Conservation (phyloP, 1,140 invertebrate genomes). For the Cydia pomonella region DNA sequence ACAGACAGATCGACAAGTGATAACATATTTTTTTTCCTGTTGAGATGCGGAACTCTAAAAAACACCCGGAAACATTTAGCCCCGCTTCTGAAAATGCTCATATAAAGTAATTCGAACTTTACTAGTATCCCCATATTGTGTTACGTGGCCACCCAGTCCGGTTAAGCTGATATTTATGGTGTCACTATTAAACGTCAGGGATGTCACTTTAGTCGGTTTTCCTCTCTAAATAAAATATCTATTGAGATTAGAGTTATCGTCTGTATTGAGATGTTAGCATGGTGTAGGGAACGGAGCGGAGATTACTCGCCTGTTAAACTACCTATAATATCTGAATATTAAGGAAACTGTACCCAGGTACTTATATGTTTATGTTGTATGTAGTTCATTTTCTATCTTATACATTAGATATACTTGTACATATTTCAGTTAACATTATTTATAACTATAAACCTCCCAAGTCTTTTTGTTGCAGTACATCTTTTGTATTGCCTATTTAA, state of each 20-base stretch:
- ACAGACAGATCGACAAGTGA: too few species aligned
- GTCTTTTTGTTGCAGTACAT: too few species aligned
- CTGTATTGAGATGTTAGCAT: conserved; percentile 24
- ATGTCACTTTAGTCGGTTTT: conserved; percentile 16
- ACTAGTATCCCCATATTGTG: conserved; percentile 4
- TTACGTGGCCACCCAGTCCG: not conserved
- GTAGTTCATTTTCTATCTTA: too few species aligned
- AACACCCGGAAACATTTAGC: not conserved
- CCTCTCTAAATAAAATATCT: conserved; percentile 28
- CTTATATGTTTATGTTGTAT: too few species aligned
- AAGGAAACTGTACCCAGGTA: too few species aligned
- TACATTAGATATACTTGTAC: too few species aligned
- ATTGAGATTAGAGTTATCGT: conserved; percentile 33
- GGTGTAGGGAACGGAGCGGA: not conserved
- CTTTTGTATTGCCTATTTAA: too few species aligned
- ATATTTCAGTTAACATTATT: too few species aligned
- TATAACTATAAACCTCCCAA: too few species aligned
- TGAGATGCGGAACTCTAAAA: too few species aligned
- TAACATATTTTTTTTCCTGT: too few species aligned
- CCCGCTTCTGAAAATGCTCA: not conserved
- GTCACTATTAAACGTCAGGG: conserved; percentile 20
- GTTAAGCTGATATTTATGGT: conserved; percentile 23
- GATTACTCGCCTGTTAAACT: not conserved
- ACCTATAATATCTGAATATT: too few species aligned
- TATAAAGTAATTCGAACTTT: not conserved